Evolutionary conservation across 2,113 vertebrate species (phyloP), one percentile per base, ranked within the genome.

Genomic region (Suncus etruscus): DNA sequence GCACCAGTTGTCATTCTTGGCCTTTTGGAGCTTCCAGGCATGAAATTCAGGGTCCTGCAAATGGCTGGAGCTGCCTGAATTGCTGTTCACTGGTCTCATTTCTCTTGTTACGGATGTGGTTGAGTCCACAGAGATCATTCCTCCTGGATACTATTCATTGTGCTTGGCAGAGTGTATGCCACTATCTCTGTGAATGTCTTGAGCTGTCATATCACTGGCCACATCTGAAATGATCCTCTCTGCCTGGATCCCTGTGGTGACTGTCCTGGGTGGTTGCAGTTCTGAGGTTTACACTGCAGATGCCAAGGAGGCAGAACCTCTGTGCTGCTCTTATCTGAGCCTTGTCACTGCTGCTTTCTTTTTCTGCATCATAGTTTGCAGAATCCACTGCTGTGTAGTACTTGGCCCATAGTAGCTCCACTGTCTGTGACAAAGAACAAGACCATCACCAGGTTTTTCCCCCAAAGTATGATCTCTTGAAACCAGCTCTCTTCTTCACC

Each of bases 381-480:
- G 51, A 51, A 32, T 27, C 22, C 11, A 5, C 0, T 18, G 11
- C 54, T 7, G 0, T 25, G 15, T n/a, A 45, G 27, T 47, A 61
- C 58, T 61, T 20, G 22, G 58, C 22, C 51, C 51, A 15, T 15
- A 76, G 61, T 58, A 29, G 12, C 61, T 32, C 54, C 12, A 0
- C 51, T 2, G 1, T 45, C 18, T 31, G 16, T 27, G 80, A 45
- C 8, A 24, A 24, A 63, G 25, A 14, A 24, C 25, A 68, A 74
- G 70, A 14, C 20, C 31, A 9, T 63, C 1, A 14, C 39, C 54
- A 65, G 16, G 24, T 16, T 20, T 65, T 20, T 65, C 15, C 61
- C 20, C 16, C 51, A 10, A 54, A 54, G 51, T 39, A 5, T 3
- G 39, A 39, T 3, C 20, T 39, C 45, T 68, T 7, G 70, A 69